A percentile compares a stretch with the other conserved stretches of the same genome.
Evolutionary conservation across 1,140 invertebrate species (phyloP).

Genomic region (Hypsibius dujardini): DNA sequence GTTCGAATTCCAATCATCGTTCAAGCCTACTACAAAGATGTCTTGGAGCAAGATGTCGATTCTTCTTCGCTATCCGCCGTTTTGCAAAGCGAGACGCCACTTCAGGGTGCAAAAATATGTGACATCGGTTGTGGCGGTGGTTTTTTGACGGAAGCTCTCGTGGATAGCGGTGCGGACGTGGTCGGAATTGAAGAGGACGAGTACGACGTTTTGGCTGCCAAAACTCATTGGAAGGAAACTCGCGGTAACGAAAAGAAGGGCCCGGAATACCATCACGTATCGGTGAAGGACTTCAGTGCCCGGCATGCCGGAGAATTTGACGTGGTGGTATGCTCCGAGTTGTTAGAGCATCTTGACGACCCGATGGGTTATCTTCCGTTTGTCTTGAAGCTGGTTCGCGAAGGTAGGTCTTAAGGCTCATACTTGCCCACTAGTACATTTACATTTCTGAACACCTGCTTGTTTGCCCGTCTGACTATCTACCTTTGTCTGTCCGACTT

Average conservation of each 20-base stretch:
- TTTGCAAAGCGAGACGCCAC: background rate
- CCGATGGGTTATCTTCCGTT: background rate
- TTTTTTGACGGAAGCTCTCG: background rate
- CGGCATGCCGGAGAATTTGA: background rate
- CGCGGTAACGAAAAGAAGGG: background rate
- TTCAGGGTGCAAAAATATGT: background rate
- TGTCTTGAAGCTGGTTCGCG: constrained; percentile 2
- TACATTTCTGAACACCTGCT: no score
- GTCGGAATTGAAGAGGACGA: background rate
- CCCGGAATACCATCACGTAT: background rate
- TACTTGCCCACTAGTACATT: no score
- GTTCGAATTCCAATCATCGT: background rate
- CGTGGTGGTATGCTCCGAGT: constrained; percentile 6
- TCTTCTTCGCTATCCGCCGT: background rate
- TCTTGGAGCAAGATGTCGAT: background rate
- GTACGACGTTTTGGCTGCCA: background rate
- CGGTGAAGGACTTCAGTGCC: background rate
- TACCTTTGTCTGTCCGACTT: no score
- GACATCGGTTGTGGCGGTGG: background rate
- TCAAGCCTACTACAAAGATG: background rate
- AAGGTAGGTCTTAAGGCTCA: background rate
- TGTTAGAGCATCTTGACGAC: background rate
- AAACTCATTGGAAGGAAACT: background rate
- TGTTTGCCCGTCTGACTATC: no score
- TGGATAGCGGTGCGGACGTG: constrained; percentile 3